Percentiles rank a stretch among this genome's conserved stretches.
These are phyloP conservation scores for Antechinus stuartii DNA, from an alignment of 2,113 vertebrate genomes.

Conservation along the genomic window DNA sequence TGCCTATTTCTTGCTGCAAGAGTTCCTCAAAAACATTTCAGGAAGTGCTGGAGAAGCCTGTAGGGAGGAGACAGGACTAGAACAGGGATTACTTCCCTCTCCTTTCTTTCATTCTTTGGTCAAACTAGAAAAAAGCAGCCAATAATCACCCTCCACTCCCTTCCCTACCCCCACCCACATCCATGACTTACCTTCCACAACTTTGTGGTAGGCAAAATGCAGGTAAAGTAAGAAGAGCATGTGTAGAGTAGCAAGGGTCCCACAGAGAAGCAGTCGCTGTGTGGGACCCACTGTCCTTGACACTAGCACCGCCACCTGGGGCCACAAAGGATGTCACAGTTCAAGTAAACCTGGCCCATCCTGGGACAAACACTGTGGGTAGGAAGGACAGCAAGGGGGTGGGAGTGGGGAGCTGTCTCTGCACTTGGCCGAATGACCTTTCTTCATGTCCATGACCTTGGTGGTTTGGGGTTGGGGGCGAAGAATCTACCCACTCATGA, in stretches of 20 bases:
- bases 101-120: not conserved
- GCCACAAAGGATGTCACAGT: slow-evolving; percentile 32
- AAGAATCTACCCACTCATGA: not conserved
- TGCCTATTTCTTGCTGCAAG: not conserved
- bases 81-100: not conserved
- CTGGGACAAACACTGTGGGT: not conserved
- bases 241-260: slow-evolving; percentile 91
- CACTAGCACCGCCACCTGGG: slow-evolving; percentile 93
- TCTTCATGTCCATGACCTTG: not conserved
- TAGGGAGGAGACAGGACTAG: not conserved
- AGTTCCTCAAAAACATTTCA: not conserved
- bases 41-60: not conserved
- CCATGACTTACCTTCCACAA: slow-evolving; percentile 92
- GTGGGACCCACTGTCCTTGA: slow-evolving; percentile 96
- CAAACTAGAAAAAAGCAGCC: not conserved
- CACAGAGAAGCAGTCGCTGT: slow-evolving; percentile 94
- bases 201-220: slow-evolving; percentile 98
- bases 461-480: not conserved
- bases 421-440: not conserved
- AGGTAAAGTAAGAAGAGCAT: slow-evolving; percentile 99
- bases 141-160: not conserved
- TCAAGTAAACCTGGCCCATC: not conserved
- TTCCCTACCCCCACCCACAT: accelerated
- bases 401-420: no score
- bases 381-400: not conserved